Conservation (phyloP, 2,797 vertebrate species). For the Carcharodon carcharias region DNA sequence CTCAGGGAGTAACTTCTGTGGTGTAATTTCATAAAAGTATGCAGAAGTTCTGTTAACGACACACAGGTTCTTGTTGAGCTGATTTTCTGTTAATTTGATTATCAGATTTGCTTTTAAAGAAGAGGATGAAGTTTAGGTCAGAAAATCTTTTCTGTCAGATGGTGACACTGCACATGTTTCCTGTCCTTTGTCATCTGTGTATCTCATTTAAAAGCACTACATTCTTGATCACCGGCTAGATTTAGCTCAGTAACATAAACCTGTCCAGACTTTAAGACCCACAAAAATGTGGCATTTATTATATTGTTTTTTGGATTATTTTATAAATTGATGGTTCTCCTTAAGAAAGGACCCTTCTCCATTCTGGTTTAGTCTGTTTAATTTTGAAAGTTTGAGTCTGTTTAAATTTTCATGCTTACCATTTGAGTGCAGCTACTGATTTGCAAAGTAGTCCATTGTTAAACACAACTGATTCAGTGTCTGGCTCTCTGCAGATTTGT, state of each 20-base stretch:
- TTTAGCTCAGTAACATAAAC: not conserved
- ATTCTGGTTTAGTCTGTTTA: not conserved
- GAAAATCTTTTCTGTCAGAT: not conserved
- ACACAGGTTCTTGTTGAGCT: not conserved
- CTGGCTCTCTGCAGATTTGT: not conserved
- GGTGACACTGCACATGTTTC: not conserved
- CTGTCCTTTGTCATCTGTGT: not conserved
- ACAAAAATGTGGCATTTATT: not conserved
- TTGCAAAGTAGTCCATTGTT: not conserved
- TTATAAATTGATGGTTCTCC: not conserved
- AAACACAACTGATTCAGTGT: not conserved
- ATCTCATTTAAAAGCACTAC: not conserved
- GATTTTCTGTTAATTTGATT: not conserved
- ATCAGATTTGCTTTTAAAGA: not conserved
- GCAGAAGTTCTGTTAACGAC: not conserved
- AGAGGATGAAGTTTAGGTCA: not conserved
- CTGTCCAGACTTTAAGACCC: not conserved
- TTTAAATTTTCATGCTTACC: too few species aligned
- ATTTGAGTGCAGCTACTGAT: not conserved
- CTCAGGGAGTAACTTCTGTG: not conserved
- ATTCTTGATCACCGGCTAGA: not conserved
- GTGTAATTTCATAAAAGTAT: not conserved
- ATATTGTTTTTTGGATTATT: not conserved
- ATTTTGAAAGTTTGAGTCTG: not conserved
- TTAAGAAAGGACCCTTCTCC: not conserved